Percentiles rank a stretch among this genome's conserved stretches.
Conservation (phyloP, 2,113 vertebrate genomes). For the Lota lota region DNA sequence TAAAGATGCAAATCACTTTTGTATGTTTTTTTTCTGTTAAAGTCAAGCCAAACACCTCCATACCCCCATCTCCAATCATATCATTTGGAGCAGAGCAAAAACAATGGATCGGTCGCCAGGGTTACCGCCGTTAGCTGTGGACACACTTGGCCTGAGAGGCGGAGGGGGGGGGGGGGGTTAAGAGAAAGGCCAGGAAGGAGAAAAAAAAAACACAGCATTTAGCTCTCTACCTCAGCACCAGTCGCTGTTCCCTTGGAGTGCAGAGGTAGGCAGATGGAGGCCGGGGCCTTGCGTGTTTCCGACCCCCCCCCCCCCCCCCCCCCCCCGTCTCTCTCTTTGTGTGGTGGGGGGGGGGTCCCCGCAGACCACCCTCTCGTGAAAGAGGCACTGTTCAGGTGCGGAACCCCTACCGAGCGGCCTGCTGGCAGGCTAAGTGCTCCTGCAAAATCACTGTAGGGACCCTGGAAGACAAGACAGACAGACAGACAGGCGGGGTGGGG, state of each 20-base stretch:
- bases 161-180: too few species aligned
- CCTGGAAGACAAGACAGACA: conserved; percentile 16
- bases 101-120: too few species aligned
- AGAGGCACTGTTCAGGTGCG: conserved; percentile 62
- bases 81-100: too few species aligned
- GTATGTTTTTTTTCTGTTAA: too few species aligned
- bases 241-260: conserved; percentile 31
- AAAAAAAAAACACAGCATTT: too few species aligned
- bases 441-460: conserved; percentile 55
- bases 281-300: conserved; percentile 55
- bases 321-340: conserved; percentile 35
- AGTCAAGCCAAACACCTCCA: too few species aligned
- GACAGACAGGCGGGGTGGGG: conserved; percentile 11
- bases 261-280: conserved; percentile 62
- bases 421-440: conserved; percentile 72
- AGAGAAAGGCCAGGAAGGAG: too few species aligned
- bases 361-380: conserved; percentile 65
- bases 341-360: conserved; percentile 36
- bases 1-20: too few species aligned
- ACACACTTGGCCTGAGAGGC: too few species aligned
- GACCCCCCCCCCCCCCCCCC: conserved; percentile 27
- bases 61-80: too few species aligned
- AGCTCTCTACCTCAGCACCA: neutral
- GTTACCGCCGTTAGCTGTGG: too few species aligned
- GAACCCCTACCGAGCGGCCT: conserved; percentile 45